Percentiles rank a stretch among this genome's conserved stretches.
Evolutionary conservation across 2,888 invertebrate species (phyloP).

Genomic region (Mythimna albipuncta): DNA sequence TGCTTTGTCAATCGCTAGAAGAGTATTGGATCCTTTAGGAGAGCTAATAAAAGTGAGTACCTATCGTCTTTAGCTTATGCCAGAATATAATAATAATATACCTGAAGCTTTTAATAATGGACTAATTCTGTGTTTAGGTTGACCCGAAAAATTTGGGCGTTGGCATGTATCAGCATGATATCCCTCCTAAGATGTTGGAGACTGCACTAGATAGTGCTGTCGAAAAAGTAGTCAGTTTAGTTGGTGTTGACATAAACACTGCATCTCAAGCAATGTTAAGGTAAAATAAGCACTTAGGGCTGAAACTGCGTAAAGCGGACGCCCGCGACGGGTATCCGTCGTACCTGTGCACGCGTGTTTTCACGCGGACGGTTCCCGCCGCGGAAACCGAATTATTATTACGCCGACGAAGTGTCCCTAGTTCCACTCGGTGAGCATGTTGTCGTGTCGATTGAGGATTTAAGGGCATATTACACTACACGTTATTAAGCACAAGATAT

Average conservation of each 20-base stretch:
- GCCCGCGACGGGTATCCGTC: no score
- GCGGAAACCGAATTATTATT: no score
- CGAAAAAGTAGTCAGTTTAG: constrained; percentile 97
- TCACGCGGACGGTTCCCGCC: no score
- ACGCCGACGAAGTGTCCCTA: no score
- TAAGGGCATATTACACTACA: no score
- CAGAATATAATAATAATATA: no score
- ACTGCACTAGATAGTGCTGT: constrained; percentile 95
- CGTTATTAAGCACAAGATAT: no score
- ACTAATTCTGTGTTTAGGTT: constrained; percentile 84
- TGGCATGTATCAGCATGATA: constrained; percentile 98
- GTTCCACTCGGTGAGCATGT: no score
- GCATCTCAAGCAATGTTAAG: constrained; percentile 95
- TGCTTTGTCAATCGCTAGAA: constrained; percentile 95
- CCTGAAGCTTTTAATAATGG: neutral
- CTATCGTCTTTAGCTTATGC: neutral
- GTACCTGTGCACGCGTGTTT: no score
- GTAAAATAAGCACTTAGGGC: constrained; percentile 70
- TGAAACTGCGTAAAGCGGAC: no score
- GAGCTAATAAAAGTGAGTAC: constrained; percentile 95
- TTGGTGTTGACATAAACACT: constrained; percentile 97
- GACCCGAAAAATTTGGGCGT: constrained; percentile 98
- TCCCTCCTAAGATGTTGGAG: constrained; percentile 94
- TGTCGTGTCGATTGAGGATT: no score
- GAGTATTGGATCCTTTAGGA: constrained; percentile 97